A percentile compares a stretch with the other conserved stretches of the same genome.
phyloP scores from a whole-genome alignment of 2,113 vertebrate species.

The Athene cunicularia region DNA sequence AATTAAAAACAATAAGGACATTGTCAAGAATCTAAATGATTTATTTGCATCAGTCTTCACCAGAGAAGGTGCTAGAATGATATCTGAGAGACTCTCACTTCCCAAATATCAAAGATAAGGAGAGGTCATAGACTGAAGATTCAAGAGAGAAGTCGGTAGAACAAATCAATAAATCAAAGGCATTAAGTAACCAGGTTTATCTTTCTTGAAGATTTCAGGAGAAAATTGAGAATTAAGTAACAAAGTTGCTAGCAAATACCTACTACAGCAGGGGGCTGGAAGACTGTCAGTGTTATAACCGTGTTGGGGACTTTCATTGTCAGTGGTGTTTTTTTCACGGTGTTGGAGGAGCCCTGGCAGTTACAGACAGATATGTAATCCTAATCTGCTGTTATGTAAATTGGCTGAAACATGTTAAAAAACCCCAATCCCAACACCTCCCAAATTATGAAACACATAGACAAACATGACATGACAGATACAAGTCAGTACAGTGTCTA shows the following conservation, averaged over 20 bases:
- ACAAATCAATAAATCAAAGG: slow-evolving; percentile 52
- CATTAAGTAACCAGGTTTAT: slow-evolving; percentile 9
- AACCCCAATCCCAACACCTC: background rate
- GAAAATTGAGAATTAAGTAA: slow-evolving; percentile 29
- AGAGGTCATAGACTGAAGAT: background rate
- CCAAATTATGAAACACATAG: background rate
- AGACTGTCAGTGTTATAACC: background rate
- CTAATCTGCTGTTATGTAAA: background rate
- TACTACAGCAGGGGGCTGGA: slow-evolving; percentile 25
- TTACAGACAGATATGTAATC: background rate
- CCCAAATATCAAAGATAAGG: slow-evolving; percentile 51
- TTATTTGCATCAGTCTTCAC: slow-evolving; percentile 61
- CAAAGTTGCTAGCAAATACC: slow-evolving; percentile 1
- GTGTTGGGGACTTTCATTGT: background rate
- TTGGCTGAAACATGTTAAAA: background rate
- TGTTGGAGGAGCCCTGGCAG: background rate
- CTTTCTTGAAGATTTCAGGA: slow-evolving; percentile 27
- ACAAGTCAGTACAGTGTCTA: background rate
- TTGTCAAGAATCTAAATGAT: slow-evolving; percentile 56
- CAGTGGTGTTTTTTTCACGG: fast-evolving
- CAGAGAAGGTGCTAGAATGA: background rate
- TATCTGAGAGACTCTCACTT: slow-evolving; percentile 35
- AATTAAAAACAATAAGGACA: slow-evolving; percentile 53
- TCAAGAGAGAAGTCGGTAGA: slow-evolving; percentile 13
- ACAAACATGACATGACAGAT: background rate